These are phyloP conservation scores for Notolabrus celidotus DNA, from an alignment of 2,797 vertebrate genomes.

Conservation along the genomic window DNA sequence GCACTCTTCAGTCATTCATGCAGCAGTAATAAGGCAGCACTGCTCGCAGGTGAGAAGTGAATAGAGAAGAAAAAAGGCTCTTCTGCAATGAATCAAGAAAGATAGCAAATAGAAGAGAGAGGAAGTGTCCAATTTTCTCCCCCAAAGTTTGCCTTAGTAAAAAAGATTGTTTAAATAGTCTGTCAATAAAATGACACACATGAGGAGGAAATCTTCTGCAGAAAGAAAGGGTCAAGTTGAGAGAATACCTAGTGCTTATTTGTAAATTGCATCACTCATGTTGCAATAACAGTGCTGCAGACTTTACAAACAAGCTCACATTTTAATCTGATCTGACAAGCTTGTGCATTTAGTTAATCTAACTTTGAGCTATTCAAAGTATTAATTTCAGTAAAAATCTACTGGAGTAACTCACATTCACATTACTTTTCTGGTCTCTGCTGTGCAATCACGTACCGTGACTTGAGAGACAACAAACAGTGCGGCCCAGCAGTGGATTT, in stretches of 20 bases:
- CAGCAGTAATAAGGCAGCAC: conserved; percentile 36
- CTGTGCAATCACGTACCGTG: conserved; percentile 69
- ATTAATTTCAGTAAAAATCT: background rate
- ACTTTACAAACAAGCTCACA: no score
- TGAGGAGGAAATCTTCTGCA: conserved; percentile 32
- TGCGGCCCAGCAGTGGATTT: conserved; percentile 79
- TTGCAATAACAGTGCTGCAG: no score
- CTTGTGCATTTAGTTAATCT: no score
- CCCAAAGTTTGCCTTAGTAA: background rate
- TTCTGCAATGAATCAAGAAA: conserved; percentile 56
- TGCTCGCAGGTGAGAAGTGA: conserved; percentile 45
- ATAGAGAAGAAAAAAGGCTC: conserved; percentile 22
- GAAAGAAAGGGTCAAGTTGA: background rate
- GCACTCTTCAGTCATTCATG: conserved; percentile 37
- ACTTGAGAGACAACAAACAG: conserved; percentile 81
- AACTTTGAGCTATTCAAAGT: conserved; percentile 1
- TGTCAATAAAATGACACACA: background rate
- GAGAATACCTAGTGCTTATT: no score
- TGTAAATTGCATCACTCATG: no score
- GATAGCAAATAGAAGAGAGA: conserved; percentile 23
- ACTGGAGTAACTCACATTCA: background rate
- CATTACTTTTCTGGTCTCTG: background rate
- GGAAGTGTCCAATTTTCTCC: conserved; percentile 3
- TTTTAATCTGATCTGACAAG: no score
- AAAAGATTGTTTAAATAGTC: background rate